Conservation (phyloP, 2,113 vertebrate genomes). For the Grus americana region DNA sequence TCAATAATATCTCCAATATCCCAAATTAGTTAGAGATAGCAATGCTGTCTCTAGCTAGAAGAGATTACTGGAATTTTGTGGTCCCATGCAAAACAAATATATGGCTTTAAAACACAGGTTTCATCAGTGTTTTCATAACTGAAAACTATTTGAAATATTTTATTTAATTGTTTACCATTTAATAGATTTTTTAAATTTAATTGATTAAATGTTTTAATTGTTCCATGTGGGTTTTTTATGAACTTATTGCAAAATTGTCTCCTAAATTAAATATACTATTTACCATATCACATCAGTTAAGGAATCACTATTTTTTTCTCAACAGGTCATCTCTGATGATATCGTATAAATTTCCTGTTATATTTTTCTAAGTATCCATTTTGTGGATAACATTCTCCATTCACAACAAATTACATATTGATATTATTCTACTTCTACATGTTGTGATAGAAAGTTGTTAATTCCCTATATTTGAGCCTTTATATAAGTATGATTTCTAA, state of each 20-base stretch:
- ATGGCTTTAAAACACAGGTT: neutral
- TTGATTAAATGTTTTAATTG: neutral
- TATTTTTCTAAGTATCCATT: neutral
- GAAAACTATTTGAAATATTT: neutral
- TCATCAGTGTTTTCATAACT: neutral
- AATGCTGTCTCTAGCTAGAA: neutral
- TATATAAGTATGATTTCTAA: neutral
- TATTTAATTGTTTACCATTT: neutral
- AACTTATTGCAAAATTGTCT: neutral
- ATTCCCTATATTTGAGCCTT: neutral
- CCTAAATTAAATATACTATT: neutral
- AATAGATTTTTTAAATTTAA: neutral
- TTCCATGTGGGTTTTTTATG: neutral
- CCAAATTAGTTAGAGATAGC: neutral
- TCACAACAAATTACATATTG: neutral
- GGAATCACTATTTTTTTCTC: neutral
- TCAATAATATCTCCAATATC: neutral
- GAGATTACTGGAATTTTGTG: neutral
- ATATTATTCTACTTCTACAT: rapidly evolving
- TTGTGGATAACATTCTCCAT: neutral
- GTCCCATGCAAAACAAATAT: neutral
- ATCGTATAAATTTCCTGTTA: neutral
- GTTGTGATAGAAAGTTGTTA: neutral
- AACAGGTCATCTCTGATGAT: neutral
- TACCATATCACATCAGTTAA: neutral